phyloP scores from a whole-genome alignment of 2,888 invertebrate species.

The Anticlea derivata region DNA sequence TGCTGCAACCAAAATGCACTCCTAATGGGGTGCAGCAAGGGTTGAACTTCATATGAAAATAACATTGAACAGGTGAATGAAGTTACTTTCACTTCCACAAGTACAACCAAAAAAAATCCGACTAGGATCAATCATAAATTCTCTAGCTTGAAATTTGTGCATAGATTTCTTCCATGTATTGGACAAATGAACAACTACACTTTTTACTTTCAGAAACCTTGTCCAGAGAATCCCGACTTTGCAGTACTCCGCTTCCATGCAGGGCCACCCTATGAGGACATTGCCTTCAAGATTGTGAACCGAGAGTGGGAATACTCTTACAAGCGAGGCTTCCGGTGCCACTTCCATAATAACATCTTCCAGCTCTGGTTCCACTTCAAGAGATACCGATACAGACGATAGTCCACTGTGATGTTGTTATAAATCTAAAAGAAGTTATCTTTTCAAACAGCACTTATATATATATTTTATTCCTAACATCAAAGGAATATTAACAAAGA shows the following conservation, averaged over 20 bases:
- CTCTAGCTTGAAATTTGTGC: no score
- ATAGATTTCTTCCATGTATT: no score
- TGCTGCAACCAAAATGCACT: no score
- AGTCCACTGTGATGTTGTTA: constrained; percentile 29
- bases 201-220: constrained; percentile 88
- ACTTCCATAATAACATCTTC: constrained; percentile 99
- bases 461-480: constrained; percentile 4
- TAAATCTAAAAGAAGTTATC: constrained; percentile 2
- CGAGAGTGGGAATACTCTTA: constrained; percentile 99
- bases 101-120: no score
- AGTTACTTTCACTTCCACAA: no score
- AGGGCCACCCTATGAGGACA: constrained; percentile 99
- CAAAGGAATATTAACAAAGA: not conserved
- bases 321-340: constrained; percentile 98
- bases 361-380: constrained; percentile 99
- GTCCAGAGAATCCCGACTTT: constrained; percentile 96
- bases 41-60: no score
- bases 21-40: no score
- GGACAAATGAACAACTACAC: no score
- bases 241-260: constrained; percentile 97
- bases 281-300: constrained; percentile 99
- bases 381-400: constrained; percentile 96
- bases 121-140: no score
- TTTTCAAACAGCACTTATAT: constrained; percentile 6
- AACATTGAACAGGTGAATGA: no score